These are phyloP conservation scores for Chromis chromis DNA, from an alignment of 2,797 vertebrate genomes.

Conservation along the genomic window DNA sequence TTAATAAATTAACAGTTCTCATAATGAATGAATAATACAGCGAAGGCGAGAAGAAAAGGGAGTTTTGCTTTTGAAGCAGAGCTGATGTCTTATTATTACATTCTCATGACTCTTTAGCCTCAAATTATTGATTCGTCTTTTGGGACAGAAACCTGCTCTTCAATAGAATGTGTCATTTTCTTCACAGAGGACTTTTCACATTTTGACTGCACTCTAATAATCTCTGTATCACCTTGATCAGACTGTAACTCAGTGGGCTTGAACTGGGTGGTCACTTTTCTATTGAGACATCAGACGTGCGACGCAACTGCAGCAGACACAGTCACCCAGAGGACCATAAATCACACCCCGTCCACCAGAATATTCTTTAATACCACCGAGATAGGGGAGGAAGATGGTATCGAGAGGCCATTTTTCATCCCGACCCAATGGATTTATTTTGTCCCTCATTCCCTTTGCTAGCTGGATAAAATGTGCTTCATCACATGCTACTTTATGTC, in stretches of 20 bases:
- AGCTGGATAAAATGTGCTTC: constrained; percentile 16
- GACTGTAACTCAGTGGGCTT: background rate
- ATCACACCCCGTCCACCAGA: constrained; percentile 53
- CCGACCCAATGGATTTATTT: constrained; percentile 51
- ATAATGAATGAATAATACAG: constrained; percentile 17
- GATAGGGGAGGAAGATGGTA: constrained; percentile 38
- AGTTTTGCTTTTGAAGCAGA: background rate
- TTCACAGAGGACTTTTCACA: background rate
- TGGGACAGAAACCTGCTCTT: background rate
- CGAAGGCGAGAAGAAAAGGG: background rate
- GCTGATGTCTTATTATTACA: background rate
- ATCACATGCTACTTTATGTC: constrained; percentile 7
- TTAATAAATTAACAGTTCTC: constrained; percentile 1
- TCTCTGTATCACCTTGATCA: constrained; percentile 15
- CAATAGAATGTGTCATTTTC: background rate
- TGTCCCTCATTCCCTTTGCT: background rate
- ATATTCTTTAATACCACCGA: constrained; percentile 41
- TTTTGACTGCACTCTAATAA: constrained; percentile 9
- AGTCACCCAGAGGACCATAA: constrained; percentile 55
- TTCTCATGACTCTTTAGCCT: background rate
- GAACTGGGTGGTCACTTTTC: constrained; percentile 48
- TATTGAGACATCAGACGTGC: constrained; percentile 44
- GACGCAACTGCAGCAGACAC: constrained; percentile 45
- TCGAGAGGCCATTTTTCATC: constrained; percentile 62
- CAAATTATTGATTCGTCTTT: background rate